phyloP scores from a whole-genome alignment of 2,797 vertebrate genomes.

The Nothura maculosa region DNA sequence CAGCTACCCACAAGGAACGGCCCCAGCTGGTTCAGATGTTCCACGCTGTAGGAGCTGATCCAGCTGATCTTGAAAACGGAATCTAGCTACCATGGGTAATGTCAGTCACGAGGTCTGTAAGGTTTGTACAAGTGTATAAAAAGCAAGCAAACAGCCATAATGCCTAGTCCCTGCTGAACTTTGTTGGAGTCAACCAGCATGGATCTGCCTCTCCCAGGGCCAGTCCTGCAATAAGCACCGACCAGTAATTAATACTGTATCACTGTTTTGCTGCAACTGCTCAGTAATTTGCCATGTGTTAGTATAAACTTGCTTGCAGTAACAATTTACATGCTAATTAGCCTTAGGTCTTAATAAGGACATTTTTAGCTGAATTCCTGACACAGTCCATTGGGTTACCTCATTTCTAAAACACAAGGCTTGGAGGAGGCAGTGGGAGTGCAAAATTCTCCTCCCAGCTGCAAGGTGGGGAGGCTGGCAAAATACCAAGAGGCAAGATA shows the following conservation, averaged over 20 bases:
- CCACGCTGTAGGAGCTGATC: background rate
- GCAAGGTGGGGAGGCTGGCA: accelerated
- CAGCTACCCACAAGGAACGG: background rate
- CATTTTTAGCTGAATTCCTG: slow-evolving; percentile 29
- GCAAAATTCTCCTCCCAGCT: background rate
- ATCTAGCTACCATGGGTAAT: background rate
- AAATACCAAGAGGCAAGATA: background rate
- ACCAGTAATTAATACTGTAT: background rate
- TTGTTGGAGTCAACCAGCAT: background rate
- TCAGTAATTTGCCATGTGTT: background rate
- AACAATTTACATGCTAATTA: slow-evolving; percentile 37
- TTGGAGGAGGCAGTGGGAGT: background rate
- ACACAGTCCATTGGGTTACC: background rate
- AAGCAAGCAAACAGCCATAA: background rate
- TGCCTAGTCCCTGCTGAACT: background rate
- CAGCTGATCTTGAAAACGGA: background rate
- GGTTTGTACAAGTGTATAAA: background rate
- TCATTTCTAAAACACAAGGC: background rate
- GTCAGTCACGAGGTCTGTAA: background rate
- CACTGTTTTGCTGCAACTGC: background rate
- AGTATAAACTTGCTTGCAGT: background rate
- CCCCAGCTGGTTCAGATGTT: background rate
- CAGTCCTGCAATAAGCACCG: background rate
- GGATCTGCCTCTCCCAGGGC: background rate
- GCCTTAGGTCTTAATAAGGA: background rate